Conservation (phyloP, 2,797 vertebrate genomes). For the Acanthornis magna region DNA sequence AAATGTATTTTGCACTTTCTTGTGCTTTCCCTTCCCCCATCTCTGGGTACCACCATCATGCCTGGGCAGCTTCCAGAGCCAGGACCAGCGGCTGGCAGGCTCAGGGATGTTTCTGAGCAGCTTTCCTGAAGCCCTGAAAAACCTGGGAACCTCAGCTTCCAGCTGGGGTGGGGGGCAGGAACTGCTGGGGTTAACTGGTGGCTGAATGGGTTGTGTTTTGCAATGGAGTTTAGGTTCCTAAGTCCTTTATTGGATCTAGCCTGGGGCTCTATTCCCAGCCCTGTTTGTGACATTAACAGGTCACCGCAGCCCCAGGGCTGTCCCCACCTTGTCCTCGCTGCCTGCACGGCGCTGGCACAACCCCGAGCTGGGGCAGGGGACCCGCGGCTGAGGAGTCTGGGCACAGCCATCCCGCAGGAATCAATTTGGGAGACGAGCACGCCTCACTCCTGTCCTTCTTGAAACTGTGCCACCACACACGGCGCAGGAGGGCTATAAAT, state of each 20-base stretch:
- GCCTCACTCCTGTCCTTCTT: neutral
- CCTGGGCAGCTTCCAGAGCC: neutral
- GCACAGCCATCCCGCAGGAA: rapidly evolving
- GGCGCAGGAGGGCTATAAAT: rapidly evolving
- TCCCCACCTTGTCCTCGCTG: neutral
- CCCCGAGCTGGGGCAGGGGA: neutral
- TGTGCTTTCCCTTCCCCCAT: neutral
- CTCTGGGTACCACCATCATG: neutral
- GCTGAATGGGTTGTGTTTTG: neutral
- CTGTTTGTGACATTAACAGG: neutral
- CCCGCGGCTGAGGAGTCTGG: rapidly evolving
- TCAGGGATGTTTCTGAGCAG: neutral
- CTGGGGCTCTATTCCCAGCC: conserved; percentile 5
- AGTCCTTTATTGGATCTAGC: conserved; percentile 57
- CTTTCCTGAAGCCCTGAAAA: neutral
- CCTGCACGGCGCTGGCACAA: neutral
- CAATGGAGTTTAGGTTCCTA: neutral
- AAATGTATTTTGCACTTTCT: neutral
- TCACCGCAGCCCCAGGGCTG: neutral
- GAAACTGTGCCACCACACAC: rapidly evolving
- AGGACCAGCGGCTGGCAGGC: neutral
- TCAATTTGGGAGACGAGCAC: neutral
- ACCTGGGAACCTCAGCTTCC: neutral
- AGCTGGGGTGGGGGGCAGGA: neutral
- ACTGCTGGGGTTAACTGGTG: neutral